Base-by-base conservation (phyloP, 2,888 invertebrate species). In the Iselma pallidipennis region DNA sequence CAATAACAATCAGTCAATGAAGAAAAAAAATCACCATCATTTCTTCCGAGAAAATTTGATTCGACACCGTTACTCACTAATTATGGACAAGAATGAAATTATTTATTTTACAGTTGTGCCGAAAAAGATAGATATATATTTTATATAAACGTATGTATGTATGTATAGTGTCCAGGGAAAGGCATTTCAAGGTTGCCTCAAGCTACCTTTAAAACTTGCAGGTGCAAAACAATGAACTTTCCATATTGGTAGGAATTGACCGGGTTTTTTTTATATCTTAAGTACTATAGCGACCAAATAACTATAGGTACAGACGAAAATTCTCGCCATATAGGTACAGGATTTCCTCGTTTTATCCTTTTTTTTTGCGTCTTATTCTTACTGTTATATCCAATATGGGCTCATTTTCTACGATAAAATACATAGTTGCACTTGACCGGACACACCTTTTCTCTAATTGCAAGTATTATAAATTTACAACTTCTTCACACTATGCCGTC, bases 11-110 rank as follows among this genome's bases (percentile, higher is more conserved):
- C 25, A 23, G 50, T 29, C 31, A 16, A 51, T 31, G 21, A 23
- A 21, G 14, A 19, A 55, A 55, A 55, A 29, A 55, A 55, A 51
- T 51, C 51, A 29, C 19, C 51, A 37, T 23, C 55, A 55, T 67
- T 60, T 70, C 63, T 73, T 70, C 69, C 66, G 66, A 71, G 71
- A 72, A 74, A 71, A 73, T 61, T 65, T 59, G 65, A 70, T 71
- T 71, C 68, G 67, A 70, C 66, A 73, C 72, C 72, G 72, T 73
- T 73, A 74, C 61, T 64, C 63, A 67, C 66, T 67, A 70, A 69
- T 69, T 67, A 70, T 61, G 57, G 61, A 69, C 50, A 49, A 55
- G 68, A 68, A 71, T 42, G 51, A 31, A 49, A 48, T 45, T 26
- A 28, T 53, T 14, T n/a, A 7, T n/a, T 26, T n/a, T 58, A 19